Conservation (phyloP, 2,888 invertebrate genomes). For the Coronaproctus castanopsis region DNA sequence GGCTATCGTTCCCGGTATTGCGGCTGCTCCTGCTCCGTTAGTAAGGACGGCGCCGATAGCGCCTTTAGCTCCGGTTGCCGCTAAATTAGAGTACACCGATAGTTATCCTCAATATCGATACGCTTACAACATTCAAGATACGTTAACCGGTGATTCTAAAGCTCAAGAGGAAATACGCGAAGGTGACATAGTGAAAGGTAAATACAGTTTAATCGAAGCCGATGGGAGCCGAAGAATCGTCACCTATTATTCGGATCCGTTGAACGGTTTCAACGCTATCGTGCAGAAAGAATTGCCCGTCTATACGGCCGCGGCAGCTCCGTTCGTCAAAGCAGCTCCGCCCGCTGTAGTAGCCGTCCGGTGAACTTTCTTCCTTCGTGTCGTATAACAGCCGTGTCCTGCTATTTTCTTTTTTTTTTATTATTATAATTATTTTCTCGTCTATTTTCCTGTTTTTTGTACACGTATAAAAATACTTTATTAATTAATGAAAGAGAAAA, state of each 20-base stretch:
- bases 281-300: slow-evolving; percentile 22
- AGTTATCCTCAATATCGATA: slow-evolving; percentile 20
- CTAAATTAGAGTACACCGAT: slow-evolving; percentile 20
- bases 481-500: too few species aligned
- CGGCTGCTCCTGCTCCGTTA: neutral
- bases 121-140: slow-evolving; percentile 20
- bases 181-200: slow-evolving; percentile 25
- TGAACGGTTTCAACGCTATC: slow-evolving; percentile 26
- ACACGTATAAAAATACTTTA: too few species aligned
- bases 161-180: slow-evolving; percentile 23
- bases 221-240: slow-evolving; percentile 23
- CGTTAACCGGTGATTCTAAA: slow-evolving; percentile 24
- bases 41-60: slow-evolving; percentile 10
- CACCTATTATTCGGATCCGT: slow-evolving; percentile 26
- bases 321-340: slow-evolving; percentile 6
- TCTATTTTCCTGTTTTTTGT: too few species aligned
- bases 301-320: slow-evolving; percentile 16
- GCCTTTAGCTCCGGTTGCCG: slow-evolving; percentile 22
- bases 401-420: too few species aligned
- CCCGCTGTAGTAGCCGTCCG: slow-evolving; percentile 3
- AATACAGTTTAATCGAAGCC: slow-evolving; percentile 22
- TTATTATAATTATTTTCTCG: neutral
- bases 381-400: too few species aligned
- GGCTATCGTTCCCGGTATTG: neutral
- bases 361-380: too few species aligned